Evolutionary conservation across 2,888 invertebrate genomes (phyloP), one percentile per base, ranked within the genome.

Genomic region (Athetis lepigone): DNA sequence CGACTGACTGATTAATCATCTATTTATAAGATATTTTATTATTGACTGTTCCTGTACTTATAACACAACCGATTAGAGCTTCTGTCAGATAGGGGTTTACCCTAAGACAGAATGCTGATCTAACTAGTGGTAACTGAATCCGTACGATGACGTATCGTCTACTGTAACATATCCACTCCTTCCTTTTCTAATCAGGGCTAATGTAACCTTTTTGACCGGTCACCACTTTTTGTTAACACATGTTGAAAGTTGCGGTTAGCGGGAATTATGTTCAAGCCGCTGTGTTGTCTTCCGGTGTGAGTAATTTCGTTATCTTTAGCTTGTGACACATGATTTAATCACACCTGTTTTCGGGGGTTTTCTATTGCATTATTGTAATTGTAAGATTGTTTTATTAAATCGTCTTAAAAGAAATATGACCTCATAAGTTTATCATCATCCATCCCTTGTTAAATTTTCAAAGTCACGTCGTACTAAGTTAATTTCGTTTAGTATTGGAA

Each of bases 211-310:
- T 55, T 25, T 62, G 62, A 59, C 70, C 47, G 47, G 33, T 43
- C 29, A 33, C 62, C 57, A 40, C 39, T 49, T 68, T 61, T 50
- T 47, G 54, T 61, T 46, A 39, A 37, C 49, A 61, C 58, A 29
- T 67, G 59, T 36, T 23, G 23, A 40, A 42, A 49, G 23, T 67
- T 71, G 63, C 21, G 66, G 54, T 13, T 43, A 39, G 13, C 7
- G 58, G 66, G 69, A 77, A 66, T 75, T 70, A 61, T n/a, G 29
- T 67, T 75, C 43, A 69, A 67, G 54, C 57, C 52, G n/a, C 37
- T 72, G 43, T 46, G 40, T 19, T 61, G 47, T 42, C 65, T 80
- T 77, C 75, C 78, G 70, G 65, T 62, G 42, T 74, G 70, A 70
- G 52, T 67, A 63, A 70, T 42, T 40, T 45, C 29, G 51, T 60